Conservation (phyloP, 53 echinoderm and acorn worm species). For the Astropecten irregularis region DNA sequence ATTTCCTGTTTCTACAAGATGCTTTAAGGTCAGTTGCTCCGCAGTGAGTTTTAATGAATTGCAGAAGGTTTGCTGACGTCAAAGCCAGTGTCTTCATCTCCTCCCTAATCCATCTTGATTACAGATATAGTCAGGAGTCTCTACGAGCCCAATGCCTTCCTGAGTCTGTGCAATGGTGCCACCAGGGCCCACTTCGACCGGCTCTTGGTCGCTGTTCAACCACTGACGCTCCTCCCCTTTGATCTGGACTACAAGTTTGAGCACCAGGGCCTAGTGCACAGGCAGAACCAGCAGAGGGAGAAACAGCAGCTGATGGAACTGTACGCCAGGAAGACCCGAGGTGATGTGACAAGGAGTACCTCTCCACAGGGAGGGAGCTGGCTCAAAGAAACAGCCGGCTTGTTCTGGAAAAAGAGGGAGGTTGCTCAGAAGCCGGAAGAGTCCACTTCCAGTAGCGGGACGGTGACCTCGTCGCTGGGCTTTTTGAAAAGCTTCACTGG, state of each 20-base stretch:
- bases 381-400: conserved; percentile 62
- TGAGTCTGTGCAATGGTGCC: conserved; percentile 70
- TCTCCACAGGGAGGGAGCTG: conserved; percentile 61
- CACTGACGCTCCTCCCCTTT: conserved; percentile 87
- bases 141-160: conserved; percentile 85
- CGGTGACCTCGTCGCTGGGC: conserved; percentile 35
- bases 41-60: too few relatives aligned
- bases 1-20: too few relatives aligned
- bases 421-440: conserved; percentile 20
- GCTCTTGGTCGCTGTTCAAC: conserved; percentile 82
- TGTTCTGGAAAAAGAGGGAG: conserved; percentile 33
- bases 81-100: too few relatives aligned
- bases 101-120: not conserved
- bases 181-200: conserved; percentile 73
- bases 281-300: conserved; percentile 69
- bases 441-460: not conserved
- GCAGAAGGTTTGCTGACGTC: too few relatives aligned
- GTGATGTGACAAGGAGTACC: conserved; percentile 40
- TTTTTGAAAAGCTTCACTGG: conserved; percentile 16
- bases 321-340: conserved; percentile 11
- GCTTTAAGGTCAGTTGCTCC: too few relatives aligned
- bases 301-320: conserved; percentile 65
- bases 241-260: conserved; percentile 91
- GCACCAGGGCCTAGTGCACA: conserved; percentile 48
- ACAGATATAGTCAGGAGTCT: conserved; percentile 83